Evolutionary conservation across 2,113 vertebrate species (phyloP), one percentile per base, ranked within the genome.

Genomic region (Phylloscopus whistleri): DNA sequence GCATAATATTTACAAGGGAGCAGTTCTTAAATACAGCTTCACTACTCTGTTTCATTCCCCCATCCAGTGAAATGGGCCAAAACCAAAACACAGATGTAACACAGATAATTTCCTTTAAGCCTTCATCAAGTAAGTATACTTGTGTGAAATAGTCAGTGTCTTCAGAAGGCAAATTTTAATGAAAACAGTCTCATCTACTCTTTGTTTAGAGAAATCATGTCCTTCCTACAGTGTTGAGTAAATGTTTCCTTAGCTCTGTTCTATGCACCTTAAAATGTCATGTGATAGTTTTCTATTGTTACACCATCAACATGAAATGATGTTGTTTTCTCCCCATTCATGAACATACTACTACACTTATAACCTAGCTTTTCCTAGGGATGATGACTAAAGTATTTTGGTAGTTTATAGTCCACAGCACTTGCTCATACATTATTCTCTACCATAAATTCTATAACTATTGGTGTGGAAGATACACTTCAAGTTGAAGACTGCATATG

Each of bases 11-110:
- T 56, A 64, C 7, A 9, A 78, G 68, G 49, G 83, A 84, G 52
- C 74, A 84, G 56, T 77, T 90, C 79, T 93, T 88, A 88, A 94
- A 90, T 33, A 76, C n/a, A 94, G 35, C 39, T 81, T 89, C 33
- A 33, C 64, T 90, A 52, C 20, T 69, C 67, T 72, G 44, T 64
- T n/a, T 52, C 19, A 60, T 59, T 93, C 35, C 64, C 37, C 33
- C 39, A 90, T 37, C 18, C 77, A 81, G 48, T 64, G 73, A 81
- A 88, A 77, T 46, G 49, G 75, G 43, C 39, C 2, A 0, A 90
- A 88, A 49, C 1, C 28, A 87, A 89, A 93, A 76, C 37, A 37
- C 37, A 37, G 37, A 37, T 37, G 27, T 70, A 80, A 66, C 23
- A 56, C 7, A 30, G 35, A 72, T 55, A 3, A 73, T 59, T 89